Conservation (phyloP, 1,140 invertebrate species). For the Elymnias hypermnestra region DNA sequence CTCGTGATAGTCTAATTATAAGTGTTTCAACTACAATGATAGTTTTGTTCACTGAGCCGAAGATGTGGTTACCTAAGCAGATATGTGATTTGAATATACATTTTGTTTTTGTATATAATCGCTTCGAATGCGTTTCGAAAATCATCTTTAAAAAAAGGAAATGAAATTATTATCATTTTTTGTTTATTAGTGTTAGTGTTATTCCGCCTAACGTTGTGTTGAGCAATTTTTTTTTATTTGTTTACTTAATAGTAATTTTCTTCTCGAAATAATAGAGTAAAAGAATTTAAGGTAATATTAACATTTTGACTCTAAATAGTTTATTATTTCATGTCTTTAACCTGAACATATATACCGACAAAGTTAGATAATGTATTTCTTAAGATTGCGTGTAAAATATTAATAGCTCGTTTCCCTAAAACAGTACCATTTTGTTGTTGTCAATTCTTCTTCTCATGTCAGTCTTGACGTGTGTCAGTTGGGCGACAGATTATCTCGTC, state of each 20-base stretch:
- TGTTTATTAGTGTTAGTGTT: conserved; percentile 23
- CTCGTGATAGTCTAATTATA: conserved; percentile 2
- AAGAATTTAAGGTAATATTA: too few species aligned
- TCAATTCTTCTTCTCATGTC: too few species aligned
- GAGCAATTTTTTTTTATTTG: conserved; percentile 31
- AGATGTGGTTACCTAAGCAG: conserved; percentile 49
- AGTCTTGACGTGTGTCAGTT: too few species aligned
- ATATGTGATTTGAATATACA: conserved; percentile 16
- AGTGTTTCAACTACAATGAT: conserved; percentile 21
- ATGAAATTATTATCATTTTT: neutral
- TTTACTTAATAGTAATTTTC: neutral
- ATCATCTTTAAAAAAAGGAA: neutral
- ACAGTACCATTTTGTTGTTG: too few species aligned
- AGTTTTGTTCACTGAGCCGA: conserved; percentile 34
- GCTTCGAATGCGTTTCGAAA: neutral
- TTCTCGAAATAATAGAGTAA: too few species aligned
- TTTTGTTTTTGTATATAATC: neutral
- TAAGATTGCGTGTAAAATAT: too few species aligned
- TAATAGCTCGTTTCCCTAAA: too few species aligned
- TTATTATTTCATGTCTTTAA: too few species aligned
- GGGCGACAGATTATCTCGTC: too few species aligned
- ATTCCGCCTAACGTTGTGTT: conserved; percentile 54
- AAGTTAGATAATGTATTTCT: too few species aligned
- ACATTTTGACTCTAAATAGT: too few species aligned
- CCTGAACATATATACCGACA: too few species aligned